Conservation (phyloP, 2,797 vertebrate species). For the Menidia menidia region DNA sequence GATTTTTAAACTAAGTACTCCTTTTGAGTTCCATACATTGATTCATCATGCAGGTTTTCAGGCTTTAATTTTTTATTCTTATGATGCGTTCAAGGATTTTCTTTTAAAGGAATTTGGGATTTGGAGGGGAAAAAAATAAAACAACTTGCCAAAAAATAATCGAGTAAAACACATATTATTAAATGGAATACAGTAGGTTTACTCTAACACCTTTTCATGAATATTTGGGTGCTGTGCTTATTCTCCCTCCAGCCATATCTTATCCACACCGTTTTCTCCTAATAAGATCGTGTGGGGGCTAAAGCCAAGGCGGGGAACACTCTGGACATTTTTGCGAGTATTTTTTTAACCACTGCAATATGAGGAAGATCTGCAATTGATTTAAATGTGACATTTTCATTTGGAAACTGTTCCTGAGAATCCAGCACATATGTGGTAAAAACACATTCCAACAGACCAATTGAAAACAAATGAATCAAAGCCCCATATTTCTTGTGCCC, state of each 20-base stretch:
- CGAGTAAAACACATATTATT: too few relatives aligned
- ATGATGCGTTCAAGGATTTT: not conserved
- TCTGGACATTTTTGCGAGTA: not conserved
- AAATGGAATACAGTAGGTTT: too few relatives aligned
- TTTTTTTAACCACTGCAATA: not conserved
- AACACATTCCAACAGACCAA: not conserved
- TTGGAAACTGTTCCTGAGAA: not conserved
- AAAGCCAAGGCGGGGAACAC: too few relatives aligned
- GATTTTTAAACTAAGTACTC: not conserved
- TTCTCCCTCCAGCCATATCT: too few relatives aligned
- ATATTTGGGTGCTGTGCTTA: too few relatives aligned
- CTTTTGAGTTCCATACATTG: not conserved
- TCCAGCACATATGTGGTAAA: not conserved
- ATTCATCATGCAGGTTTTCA: not conserved
- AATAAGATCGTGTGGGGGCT: too few relatives aligned
- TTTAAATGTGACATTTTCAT: not conserved
- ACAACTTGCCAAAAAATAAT: too few relatives aligned
- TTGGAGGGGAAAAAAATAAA: not conserved
- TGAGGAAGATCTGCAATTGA: not conserved
- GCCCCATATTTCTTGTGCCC: not conserved
- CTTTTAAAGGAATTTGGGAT: not conserved
- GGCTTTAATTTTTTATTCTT: too few relatives aligned
- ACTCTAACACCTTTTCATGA: too few relatives aligned
- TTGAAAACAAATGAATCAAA: not conserved
- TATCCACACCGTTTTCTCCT: too few relatives aligned